These are phyloP conservation scores for Ctenoplectra terminalis DNA, from an alignment of 1,140 invertebrate genomes.

Conservation along the genomic window DNA sequence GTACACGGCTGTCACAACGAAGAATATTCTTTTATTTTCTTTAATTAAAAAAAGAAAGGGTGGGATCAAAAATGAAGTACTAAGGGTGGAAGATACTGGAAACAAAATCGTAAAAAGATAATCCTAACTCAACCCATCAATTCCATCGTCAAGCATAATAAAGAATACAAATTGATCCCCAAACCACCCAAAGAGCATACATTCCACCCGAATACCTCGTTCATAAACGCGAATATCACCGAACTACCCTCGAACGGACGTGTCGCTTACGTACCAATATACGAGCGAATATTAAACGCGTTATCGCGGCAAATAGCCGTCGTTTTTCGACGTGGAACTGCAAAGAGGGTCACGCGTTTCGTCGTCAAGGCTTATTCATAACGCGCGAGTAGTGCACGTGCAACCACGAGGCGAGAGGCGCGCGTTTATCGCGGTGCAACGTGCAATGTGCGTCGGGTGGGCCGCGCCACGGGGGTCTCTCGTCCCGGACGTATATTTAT, in stretches of 20 bases:
- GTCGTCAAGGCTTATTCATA: slow-evolving; percentile 45
- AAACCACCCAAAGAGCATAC: slow-evolving; percentile 29
- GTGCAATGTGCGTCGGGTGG: slow-evolving; percentile 71
- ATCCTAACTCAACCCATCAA: neutral
- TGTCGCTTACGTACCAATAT: neutral
- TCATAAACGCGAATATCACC: slow-evolving; percentile 34
- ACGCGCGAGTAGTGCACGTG: slow-evolving; percentile 45
- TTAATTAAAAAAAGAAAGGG: too few species aligned
- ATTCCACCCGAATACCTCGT: slow-evolving; percentile 50
- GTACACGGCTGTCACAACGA: too few species aligned
- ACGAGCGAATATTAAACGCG: neutral
- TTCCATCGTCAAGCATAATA: neutral
- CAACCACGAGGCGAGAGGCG: slow-evolving; percentile 50
- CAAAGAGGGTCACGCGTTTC: slow-evolving; percentile 19
- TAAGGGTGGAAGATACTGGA: too few species aligned
- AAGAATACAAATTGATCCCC: neutral
- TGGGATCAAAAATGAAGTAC: too few species aligned
- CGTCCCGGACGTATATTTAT: slow-evolving; percentile 77
- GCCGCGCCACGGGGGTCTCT: slow-evolving; percentile 75
- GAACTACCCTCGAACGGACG: neutral
- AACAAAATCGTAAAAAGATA: too few species aligned
- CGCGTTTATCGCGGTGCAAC: slow-evolving; percentile 70
- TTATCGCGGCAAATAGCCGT: slow-evolving; percentile 19
- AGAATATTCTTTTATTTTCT: too few species aligned
- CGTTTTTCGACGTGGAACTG: slow-evolving; percentile 6